phyloP scores from a whole-genome alignment of 2,888 invertebrate species.

The Acronicta leporina region DNA sequence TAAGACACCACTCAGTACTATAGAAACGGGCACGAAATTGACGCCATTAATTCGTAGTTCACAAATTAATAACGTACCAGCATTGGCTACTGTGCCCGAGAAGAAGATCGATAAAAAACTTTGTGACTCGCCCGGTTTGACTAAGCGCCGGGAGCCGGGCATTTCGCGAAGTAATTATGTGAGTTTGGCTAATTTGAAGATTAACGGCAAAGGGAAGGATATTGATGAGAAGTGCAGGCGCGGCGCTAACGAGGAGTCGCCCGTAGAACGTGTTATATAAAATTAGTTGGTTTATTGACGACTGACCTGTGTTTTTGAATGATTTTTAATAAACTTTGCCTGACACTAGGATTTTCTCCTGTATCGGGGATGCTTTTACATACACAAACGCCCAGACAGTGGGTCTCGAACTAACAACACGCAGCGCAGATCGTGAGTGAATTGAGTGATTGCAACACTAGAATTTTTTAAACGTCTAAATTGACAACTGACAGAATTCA shows the following conservation, averaged over 20 bases:
- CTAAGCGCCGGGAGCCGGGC: constrained; percentile 71
- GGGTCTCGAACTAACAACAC: too few species aligned
- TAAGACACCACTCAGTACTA: constrained; percentile 61
- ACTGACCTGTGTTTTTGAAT: constrained; percentile 11
- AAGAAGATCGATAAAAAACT: constrained; percentile 54
- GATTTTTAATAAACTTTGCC: too few species aligned
- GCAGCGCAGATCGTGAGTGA: too few species aligned
- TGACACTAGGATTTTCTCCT: too few species aligned
- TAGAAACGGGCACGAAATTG: constrained; percentile 49
- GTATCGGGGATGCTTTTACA: too few species aligned
- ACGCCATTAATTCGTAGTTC: constrained; percentile 62
- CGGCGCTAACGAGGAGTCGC: constrained; percentile 53
- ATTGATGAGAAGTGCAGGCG: constrained; percentile 57
- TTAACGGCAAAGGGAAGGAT: constrained; percentile 72
- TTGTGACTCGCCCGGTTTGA: constrained; percentile 37
- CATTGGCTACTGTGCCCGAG: constrained; percentile 63
- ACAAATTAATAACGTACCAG: constrained; percentile 56
- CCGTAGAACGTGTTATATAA: constrained; percentile 75
- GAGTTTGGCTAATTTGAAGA: constrained; percentile 83
- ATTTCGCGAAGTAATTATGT: constrained; percentile 85
- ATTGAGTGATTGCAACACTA: too few species aligned
- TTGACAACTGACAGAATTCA: too few species aligned
- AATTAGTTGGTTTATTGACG: constrained; percentile 10
- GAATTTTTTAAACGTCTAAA: too few species aligned
- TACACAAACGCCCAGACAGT: too few species aligned